These are phyloP conservation scores for Notodonta dromedarius DNA, from an alignment of 2,888 invertebrate species.

Conservation along the genomic window DNA sequence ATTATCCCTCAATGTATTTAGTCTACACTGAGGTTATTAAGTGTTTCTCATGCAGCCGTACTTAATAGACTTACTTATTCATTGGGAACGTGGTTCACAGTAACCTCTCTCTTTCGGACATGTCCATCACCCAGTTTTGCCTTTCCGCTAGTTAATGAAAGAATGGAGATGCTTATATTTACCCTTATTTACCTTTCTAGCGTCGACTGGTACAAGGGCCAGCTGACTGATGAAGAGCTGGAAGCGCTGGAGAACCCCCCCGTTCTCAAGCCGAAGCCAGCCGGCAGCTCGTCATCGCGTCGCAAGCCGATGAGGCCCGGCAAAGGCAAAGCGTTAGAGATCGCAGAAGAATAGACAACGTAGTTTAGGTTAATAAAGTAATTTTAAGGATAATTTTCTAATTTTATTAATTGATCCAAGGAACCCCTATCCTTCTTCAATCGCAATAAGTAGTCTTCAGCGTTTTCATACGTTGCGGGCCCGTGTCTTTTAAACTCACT, in stretches of 20 bases:
- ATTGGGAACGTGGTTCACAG: no score
- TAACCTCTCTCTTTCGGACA: no score
- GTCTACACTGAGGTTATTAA: no score
- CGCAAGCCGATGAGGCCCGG: slow-evolving; percentile 76
- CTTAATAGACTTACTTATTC: no score
- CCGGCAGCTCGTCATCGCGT: slow-evolving; percentile 70
- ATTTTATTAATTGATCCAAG: slow-evolving; percentile 15
- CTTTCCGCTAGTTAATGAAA: background rate
- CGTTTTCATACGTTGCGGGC: no score
- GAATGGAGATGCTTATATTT: background rate
- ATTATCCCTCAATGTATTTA: no score
- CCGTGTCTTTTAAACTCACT: no score
- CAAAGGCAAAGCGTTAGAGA: slow-evolving; percentile 59
- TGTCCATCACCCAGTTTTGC: background rate
- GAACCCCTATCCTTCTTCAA: no score
- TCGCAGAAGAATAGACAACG: slow-evolving; percentile 51
- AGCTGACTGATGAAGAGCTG: slow-evolving; percentile 91
- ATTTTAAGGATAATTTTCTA: slow-evolving; percentile 35
- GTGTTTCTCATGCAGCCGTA: no score
- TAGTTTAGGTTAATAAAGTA: slow-evolving; percentile 59
- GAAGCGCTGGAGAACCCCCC: slow-evolving; percentile 92
- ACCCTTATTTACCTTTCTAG: slow-evolving; percentile 73
- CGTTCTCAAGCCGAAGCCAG: slow-evolving; percentile 84
- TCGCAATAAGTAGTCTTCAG: no score
- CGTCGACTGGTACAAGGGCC: slow-evolving; percentile 95